These are phyloP conservation scores for Rapana venosa DNA, from an alignment of 2,888 invertebrate genomes.

Conservation along the genomic window DNA sequence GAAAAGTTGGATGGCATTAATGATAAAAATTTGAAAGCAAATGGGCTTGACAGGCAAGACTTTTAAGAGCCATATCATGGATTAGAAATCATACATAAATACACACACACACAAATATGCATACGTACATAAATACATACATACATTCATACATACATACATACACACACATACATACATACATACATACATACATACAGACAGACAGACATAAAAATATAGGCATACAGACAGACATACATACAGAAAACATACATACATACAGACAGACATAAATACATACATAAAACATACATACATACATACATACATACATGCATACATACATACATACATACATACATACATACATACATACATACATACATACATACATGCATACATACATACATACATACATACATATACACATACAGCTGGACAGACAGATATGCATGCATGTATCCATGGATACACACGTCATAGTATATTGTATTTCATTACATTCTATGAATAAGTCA, in stretches of 20 bases:
- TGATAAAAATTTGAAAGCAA: too few relatives aligned
- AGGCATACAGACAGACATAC: neutral
- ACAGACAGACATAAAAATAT: neutral
- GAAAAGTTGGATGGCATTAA: too few relatives aligned
- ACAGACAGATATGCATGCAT: neutral
- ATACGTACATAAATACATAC: neutral
- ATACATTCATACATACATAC: neutral
- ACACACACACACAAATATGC: neutral
- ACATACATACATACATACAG: neutral
- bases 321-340: neutral
- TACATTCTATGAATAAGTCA: too few relatives aligned
- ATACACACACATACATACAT: neutral
- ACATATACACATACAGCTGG: neutral
- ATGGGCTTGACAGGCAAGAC: too few relatives aligned
- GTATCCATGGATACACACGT: too few relatives aligned
- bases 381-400: neutral
- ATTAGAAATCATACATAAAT: neutral
- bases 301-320: neutral
- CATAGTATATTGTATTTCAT: too few relatives aligned
- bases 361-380: neutral
- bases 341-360: neutral
- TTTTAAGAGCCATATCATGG: too few relatives aligned
- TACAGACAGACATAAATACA: neutral
- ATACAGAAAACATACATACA: neutral
- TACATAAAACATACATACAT: neutral